Evolutionary conservation across 2,888 invertebrate species (phyloP).

Genomic region (Pyrochroa serraticornis): DNA sequence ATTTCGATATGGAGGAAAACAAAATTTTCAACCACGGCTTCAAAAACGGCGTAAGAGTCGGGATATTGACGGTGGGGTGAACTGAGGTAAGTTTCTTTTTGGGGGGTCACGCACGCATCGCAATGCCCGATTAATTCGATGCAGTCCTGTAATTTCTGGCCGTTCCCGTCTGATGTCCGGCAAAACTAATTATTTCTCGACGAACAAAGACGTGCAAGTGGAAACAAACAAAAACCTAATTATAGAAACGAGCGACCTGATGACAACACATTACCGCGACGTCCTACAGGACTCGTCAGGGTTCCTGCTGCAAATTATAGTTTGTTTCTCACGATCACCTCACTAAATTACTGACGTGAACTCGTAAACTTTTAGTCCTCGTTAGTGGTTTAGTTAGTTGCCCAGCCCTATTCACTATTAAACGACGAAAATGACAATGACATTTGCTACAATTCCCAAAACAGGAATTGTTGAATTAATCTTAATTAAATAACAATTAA

Average conservation of each 20-base stretch:
- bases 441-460: background rate
- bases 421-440: conserved; percentile 4
- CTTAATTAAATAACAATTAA: too few species aligned
- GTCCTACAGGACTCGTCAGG: conserved; percentile 55
- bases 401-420: conserved; percentile 11
- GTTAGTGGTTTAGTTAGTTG: conserved; percentile 22
- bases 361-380: conserved; percentile 31
- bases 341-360: conserved; percentile 44
- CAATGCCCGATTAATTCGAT: conserved; percentile 6
- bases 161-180: conserved; percentile 36
- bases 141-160: conserved; percentile 9
- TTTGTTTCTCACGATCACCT: conserved; percentile 51
- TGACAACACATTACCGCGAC: conserved; percentile 57
- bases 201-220: conserved; percentile 47
- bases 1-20: too few species aligned
- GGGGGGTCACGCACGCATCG: conserved; percentile 17
- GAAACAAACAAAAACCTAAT: conserved; percentile 57
- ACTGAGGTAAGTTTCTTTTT: too few species aligned
- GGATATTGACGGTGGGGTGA: too few species aligned
- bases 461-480: background rate
- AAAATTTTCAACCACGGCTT: too few species aligned
- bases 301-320: conserved; percentile 48
- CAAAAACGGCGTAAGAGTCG: too few species aligned
- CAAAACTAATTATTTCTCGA: conserved; percentile 44
- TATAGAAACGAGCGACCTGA: conserved; percentile 57